These are phyloP conservation scores for Aspidoscelis tigris DNA, from an alignment of 2,113 vertebrate species.

Conservation along the genomic window DNA sequence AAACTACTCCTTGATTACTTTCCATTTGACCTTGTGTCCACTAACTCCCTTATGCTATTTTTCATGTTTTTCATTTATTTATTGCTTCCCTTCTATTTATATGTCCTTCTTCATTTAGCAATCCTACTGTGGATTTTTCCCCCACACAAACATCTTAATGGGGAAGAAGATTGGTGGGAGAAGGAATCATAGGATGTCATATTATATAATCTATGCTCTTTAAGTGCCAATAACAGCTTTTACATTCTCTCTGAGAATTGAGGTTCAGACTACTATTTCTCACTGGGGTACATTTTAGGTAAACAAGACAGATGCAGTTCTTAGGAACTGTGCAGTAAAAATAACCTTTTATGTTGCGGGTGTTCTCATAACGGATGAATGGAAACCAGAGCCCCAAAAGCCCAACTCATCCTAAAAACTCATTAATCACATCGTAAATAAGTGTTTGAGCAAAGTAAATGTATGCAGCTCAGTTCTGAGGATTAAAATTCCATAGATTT, in stretches of 20 bases:
- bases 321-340: slow-evolving; percentile 32
- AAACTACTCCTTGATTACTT: not conserved
- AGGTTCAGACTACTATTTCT: slow-evolving; percentile 15
- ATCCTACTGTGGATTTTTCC: no score
- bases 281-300: slow-evolving; percentile 1
- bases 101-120: no score
- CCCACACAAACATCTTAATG: not conserved
- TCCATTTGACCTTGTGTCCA: not conserved
- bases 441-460: slow-evolving; percentile 24
- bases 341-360: slow-evolving; percentile 27
- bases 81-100: no score
- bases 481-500: slow-evolving; percentile 1
- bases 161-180: not conserved
- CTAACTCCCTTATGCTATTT: not conserved
- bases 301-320: slow-evolving; percentile 25
- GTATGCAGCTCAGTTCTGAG: not conserved
- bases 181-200: not conserved
- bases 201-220: not conserved
- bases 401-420: slow-evolving; percentile 18
- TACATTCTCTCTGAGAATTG: slow-evolving; percentile 17
- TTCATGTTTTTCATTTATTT: not conserved
- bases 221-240: not conserved
- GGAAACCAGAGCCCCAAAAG: slow-evolving; percentile 22
- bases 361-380: not conserved
- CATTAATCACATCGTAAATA: slow-evolving; percentile 33